These are phyloP conservation scores for Tychaedon coryphoeus DNA, from an alignment of 2,113 vertebrate species.

Conservation along the genomic window DNA sequence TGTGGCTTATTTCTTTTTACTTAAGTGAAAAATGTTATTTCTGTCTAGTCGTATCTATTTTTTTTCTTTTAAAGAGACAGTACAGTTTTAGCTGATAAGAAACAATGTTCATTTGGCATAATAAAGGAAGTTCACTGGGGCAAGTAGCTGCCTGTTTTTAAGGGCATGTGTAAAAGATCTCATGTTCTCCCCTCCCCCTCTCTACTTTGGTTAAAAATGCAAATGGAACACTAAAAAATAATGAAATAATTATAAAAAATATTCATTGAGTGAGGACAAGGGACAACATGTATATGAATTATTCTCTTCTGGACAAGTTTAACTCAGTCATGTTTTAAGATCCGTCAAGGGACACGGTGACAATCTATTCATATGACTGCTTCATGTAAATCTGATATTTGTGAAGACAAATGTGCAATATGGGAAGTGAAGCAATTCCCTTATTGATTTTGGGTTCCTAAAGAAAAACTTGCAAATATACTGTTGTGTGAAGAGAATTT, in stretches of 20 bases:
- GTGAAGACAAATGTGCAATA: background rate
- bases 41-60: background rate
- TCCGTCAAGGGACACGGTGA: background rate
- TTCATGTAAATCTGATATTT: background rate
- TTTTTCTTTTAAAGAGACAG: background rate
- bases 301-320: background rate
- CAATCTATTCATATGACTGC: background rate
- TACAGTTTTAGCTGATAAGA: background rate
- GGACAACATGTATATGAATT: background rate
- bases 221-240: background rate
- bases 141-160: background rate
- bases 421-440: background rate
- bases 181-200: too few species aligned
- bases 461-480: background rate
- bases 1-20: conserved; percentile 9
- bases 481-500: background rate
- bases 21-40: background rate
- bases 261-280: background rate
- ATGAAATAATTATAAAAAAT: background rate
- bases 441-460: background rate
- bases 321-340: background rate
- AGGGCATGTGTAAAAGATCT: background rate
- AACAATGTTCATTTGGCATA: background rate
- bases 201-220: background rate
- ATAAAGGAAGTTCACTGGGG: background rate